Conservation (phyloP, 2,113 vertebrate genomes). For the Ranitomeya imitator region DNA sequence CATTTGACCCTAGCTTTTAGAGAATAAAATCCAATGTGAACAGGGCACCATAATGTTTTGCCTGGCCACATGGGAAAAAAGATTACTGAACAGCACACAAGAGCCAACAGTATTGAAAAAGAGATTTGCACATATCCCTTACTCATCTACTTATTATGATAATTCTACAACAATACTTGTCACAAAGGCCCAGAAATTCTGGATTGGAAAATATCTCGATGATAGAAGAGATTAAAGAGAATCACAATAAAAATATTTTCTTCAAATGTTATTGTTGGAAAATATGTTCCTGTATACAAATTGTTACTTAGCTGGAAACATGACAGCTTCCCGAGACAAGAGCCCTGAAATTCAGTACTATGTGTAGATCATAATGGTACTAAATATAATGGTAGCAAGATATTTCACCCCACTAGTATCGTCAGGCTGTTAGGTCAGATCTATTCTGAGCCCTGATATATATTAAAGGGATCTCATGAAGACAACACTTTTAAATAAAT, state of each 20-base stretch:
- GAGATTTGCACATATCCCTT: not conserved
- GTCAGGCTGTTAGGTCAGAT: no score
- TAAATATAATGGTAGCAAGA: no score
- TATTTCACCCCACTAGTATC: no score
- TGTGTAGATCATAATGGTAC: no score
- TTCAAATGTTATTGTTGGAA: not conserved
- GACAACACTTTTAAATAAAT: no score
- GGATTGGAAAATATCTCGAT: not conserved
- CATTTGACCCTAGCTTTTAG: not conserved
- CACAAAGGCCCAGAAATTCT: not conserved
- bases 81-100: slow-evolving; percentile 22
- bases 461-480: no score
- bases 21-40: slow-evolving; percentile 28
- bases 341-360: no score
- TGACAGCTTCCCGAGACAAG: no score
- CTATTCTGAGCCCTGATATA: no score
- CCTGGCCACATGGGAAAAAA: not conserved
- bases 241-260: not conserved
- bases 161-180: not conserved
- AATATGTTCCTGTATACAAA: not conserved
- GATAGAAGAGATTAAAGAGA: not conserved
- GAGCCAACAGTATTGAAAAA: not conserved
- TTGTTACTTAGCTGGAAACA: not conserved
- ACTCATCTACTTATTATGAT: not conserved
- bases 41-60: slow-evolving; percentile 8